Conservation (phyloP, 2,797 vertebrate species). For the Eremophila alpestris region DNA sequence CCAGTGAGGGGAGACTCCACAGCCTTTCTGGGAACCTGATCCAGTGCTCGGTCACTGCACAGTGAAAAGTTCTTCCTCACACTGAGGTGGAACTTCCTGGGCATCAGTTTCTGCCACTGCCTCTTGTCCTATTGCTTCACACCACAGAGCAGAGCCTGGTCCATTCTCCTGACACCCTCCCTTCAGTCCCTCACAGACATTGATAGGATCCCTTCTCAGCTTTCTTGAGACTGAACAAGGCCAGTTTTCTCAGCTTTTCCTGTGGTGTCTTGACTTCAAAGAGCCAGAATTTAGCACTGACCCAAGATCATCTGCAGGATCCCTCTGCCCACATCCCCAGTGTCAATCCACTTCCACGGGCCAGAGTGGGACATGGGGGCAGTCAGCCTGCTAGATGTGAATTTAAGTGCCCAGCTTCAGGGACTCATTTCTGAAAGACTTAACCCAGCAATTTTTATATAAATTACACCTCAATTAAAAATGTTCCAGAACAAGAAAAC, state of each 20-base stretch:
- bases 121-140: background rate
- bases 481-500: background rate
- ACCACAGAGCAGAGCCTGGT: background rate
- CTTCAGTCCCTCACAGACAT: background rate
- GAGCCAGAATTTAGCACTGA: background rate
- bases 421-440: background rate
- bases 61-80: background rate
- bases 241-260: background rate
- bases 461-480: background rate
- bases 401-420: background rate
- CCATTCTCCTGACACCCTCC: no score
- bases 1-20: background rate
- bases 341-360: background rate
- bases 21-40: background rate
- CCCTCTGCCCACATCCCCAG: background rate
- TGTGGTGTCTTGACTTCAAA: background rate
- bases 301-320: rapidly evolving
- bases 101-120: background rate
- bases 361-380: rapidly evolving
- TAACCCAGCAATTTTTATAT: background rate
- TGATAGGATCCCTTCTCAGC: background rate
- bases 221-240: background rate
- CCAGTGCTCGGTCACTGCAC: background rate
- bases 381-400: background rate
- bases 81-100: background rate